Percentiles rank a stretch among this genome's conserved stretches.
These are phyloP conservation scores for Protaetia brevitarsis DNA, from an alignment of 1,140 invertebrate species.

Conservation along the genomic window DNA sequence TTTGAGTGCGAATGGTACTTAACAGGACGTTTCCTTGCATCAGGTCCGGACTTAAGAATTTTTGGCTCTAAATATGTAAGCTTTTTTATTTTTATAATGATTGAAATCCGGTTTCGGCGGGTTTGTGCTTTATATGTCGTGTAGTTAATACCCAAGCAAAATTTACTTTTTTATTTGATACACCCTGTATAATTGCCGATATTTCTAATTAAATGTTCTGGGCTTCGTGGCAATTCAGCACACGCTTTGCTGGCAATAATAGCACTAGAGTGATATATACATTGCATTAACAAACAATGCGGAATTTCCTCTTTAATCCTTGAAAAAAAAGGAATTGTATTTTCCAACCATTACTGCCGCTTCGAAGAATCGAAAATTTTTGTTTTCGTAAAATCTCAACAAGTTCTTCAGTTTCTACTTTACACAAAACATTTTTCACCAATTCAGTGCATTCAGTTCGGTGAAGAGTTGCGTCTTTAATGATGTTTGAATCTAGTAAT, in stretches of 20 bases:
- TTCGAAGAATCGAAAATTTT: conserved; percentile 23
- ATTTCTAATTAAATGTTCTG: conserved; percentile 29
- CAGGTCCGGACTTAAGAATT: too few relatives aligned
- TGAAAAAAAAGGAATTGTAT: conserved; percentile 35
- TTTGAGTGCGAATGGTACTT: too few relatives aligned
- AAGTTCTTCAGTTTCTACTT: neutral
- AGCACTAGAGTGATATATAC: conserved; percentile 34
- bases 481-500: neutral
- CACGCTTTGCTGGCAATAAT: conserved; percentile 34
- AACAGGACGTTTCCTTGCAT: too few relatives aligned
- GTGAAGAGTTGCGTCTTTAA: too few relatives aligned
- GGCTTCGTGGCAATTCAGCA: conserved; percentile 29
- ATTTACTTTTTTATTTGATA: too few relatives aligned
- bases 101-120: too few relatives aligned
- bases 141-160: too few relatives aligned
- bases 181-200: too few relatives aligned
- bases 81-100: too few relatives aligned
- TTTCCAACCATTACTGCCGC: conserved; percentile 47
- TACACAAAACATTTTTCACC: neutral
- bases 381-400: neutral
- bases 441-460: neutral
- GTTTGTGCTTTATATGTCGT: too few relatives aligned
- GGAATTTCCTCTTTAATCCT: conserved; percentile 20
- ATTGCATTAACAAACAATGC: conserved; percentile 27
- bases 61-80: too few relatives aligned